Evolutionary conservation across 2,113 vertebrate species (phyloP).

Genomic region (Clupea harengus): DNA sequence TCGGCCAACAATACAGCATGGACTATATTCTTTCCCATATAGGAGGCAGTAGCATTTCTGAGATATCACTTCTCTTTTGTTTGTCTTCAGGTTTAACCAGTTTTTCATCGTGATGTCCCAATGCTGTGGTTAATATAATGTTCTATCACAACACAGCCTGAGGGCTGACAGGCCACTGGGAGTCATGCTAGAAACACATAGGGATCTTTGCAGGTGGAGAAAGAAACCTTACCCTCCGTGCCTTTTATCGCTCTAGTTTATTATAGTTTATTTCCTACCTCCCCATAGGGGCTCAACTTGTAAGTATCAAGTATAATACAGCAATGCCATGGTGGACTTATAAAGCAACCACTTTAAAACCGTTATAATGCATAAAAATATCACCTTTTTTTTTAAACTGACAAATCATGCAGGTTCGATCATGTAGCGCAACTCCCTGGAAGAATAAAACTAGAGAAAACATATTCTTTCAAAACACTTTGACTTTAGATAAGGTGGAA

Average conservation of each 20-base stretch:
- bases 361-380: background rate
- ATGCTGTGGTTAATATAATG: background rate
- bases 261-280: background rate
- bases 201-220: background rate
- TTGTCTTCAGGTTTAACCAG: background rate
- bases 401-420: background rate
- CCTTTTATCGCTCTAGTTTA: background rate
- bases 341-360: background rate
- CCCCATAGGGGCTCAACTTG: background rate
- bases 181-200: background rate
- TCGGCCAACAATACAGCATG: too few species aligned
- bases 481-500: background rate
- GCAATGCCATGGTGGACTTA: background rate
- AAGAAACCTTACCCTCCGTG: background rate
- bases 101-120: background rate
- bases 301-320: background rate
- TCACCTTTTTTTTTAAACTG: background rate
- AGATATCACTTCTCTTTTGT: background rate
- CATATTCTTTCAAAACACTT: background rate
- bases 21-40: background rate
- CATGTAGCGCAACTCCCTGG: background rate
- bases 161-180: background rate
- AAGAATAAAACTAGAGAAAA: background rate
- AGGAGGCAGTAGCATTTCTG: background rate
- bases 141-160: background rate